phyloP scores from a whole-genome alignment of 2,797 vertebrate species.

The Rhynchotus rufescens region DNA sequence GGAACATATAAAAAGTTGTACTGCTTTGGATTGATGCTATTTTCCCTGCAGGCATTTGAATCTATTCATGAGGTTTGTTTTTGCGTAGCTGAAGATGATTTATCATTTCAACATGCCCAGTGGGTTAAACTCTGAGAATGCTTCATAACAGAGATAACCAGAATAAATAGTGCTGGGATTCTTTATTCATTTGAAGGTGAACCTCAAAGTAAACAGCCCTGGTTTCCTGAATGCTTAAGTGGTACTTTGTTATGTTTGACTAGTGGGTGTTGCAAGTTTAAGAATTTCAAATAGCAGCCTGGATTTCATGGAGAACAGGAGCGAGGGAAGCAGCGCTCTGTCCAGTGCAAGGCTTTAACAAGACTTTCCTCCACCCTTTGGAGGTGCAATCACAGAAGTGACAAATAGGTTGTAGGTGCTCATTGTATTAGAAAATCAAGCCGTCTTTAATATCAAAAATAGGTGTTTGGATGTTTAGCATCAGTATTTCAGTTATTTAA shows the following conservation, averaged over 20 bases:
- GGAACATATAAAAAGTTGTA: conserved; percentile 37
- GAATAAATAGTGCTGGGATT: conserved; percentile 60
- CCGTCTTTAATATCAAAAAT: background rate
- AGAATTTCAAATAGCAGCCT: conserved; percentile 58
- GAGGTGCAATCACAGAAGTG: background rate
- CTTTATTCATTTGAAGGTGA: conserved; percentile 51
- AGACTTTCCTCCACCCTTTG: background rate
- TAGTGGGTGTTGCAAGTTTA: conserved; percentile 54
- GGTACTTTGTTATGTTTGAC: conserved; percentile 65
- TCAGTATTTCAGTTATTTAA: background rate
- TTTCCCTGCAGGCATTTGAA: conserved; percentile 53
- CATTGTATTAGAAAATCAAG: background rate
- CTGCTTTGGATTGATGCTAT: conserved; percentile 29
- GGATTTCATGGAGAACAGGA: conserved; percentile 46
- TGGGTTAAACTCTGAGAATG: conserved; percentile 70
- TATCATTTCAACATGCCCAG: conserved; percentile 73
- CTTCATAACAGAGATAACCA: conserved; percentile 71
- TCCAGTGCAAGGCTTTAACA: background rate
- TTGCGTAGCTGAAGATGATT: conserved; percentile 63
- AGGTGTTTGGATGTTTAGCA: background rate
- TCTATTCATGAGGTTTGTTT: conserved; percentile 44
- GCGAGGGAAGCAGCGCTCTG: background rate
- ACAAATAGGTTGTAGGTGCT: background rate
- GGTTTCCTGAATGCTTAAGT: conserved; percentile 59
- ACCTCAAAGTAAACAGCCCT: conserved; percentile 68